Percentiles rank a stretch among this genome's conserved stretches.
phyloP scores from a whole-genome alignment of 2,797 vertebrate genomes.

The Rhinella marina region DNA sequence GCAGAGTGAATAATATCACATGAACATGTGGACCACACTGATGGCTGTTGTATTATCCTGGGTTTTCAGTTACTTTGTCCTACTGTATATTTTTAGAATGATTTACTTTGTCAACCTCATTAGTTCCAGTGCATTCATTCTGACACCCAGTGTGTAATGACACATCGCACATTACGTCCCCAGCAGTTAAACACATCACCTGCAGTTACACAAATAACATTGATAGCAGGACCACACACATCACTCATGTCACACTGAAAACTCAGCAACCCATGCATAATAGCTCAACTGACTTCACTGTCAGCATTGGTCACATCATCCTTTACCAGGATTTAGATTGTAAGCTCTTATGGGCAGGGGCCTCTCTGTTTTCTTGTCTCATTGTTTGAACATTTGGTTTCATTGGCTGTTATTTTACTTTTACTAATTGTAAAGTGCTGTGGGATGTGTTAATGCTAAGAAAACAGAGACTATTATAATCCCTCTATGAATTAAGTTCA shows the following conservation, averaged over 20 bases:
- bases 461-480: no score
- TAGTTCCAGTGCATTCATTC: conserved; percentile 5
- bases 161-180: background rate
- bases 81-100: background rate
- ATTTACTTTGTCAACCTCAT: background rate
- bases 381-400: background rate
- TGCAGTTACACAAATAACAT: conserved; percentile 4
- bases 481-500: background rate
- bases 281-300: background rate
- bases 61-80: background rate
- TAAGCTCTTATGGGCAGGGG: background rate
- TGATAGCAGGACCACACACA: conserved; percentile 6
- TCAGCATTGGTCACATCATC: background rate
- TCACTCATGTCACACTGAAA: background rate
- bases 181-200: background rate
- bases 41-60: background rate
- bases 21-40: background rate
- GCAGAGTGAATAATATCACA: no score
- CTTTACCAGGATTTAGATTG: background rate
- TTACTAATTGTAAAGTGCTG: background rate
- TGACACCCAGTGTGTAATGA: background rate
- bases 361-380: background rate
- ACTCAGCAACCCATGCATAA: background rate
- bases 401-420: background rate
- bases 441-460: no score